Conservation (phyloP, 2,888 invertebrate genomes). For the Ormyrus thymus region DNA sequence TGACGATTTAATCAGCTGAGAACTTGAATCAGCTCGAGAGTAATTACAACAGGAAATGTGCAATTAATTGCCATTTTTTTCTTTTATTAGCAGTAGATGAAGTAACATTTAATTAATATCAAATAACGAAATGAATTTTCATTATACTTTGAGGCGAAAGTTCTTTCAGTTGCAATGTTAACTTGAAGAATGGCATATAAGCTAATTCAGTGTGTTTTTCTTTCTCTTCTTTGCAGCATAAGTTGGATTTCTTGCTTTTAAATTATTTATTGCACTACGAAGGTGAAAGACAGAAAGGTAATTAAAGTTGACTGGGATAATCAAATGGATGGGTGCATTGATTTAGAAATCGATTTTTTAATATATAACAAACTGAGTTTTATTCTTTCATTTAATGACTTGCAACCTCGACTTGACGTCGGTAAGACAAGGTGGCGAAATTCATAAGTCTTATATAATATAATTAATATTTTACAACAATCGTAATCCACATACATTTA, state of each 20-base stretch:
- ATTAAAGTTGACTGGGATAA: no score
- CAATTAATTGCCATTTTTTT: no score
- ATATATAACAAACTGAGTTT: slow-evolving; percentile 55
- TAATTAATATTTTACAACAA: slow-evolving; percentile 46
- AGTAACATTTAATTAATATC: no score
- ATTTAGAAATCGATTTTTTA: slow-evolving; percentile 34
- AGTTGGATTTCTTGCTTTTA: slow-evolving; percentile 18
- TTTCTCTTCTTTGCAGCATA: background rate
- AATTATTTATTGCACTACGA: slow-evolving; percentile 18
- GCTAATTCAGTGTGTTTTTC: no score
- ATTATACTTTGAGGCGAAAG: no score
- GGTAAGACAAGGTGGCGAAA: slow-evolving; percentile 17
- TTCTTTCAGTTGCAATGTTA: no score
- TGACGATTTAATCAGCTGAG: no score
- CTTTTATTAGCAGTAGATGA: no score
- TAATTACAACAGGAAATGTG: no score
- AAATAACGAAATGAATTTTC: no score
- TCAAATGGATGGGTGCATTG: background rate
- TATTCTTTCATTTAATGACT: slow-evolving; percentile 49
- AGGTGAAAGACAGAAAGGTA: background rate
- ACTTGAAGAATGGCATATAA: no score
- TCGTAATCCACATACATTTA: slow-evolving; percentile 6
- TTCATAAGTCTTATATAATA: slow-evolving; percentile 40
- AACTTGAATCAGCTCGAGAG: no score
- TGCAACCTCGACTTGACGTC: slow-evolving; percentile 22